Percentiles rank a stretch among this genome's conserved stretches.
Conservation (phyloP, 2,888 invertebrate genomes). For the Hirtodrosophila alboralis region DNA sequence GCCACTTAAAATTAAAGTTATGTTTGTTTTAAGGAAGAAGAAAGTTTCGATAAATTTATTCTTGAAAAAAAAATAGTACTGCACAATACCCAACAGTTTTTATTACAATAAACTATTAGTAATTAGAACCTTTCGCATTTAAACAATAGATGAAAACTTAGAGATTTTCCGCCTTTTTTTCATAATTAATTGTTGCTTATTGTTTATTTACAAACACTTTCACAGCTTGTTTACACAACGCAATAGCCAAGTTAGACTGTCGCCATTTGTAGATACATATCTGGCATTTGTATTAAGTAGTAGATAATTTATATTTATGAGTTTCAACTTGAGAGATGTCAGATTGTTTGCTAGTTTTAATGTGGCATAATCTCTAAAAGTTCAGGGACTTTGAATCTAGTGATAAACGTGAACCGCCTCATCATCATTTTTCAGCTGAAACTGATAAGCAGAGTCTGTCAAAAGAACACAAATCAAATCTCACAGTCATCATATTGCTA, state of each 20-base stretch:
- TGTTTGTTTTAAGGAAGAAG: no score
- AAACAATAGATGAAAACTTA: not conserved
- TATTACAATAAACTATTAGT: not conserved
- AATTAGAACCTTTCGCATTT: no score
- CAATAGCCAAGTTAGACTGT: slow-evolving; percentile 1
- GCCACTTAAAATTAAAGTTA: not conserved
- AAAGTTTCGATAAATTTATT: no score
- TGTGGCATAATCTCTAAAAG: slow-evolving; percentile 17
- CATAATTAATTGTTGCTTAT: not conserved
- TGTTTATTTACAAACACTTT: slow-evolving; percentile 16
- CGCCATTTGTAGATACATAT: slow-evolving; percentile 12
- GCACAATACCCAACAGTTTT: no score
- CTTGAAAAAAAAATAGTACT: not conserved
- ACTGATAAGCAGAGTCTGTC: slow-evolving; percentile 42
- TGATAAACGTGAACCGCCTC: slow-evolving; percentile 21
- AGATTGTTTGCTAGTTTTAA: slow-evolving; percentile 24
- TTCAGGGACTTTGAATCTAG: slow-evolving; percentile 31
- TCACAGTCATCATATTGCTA: slow-evolving; percentile 5
- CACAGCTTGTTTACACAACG: slow-evolving; percentile 20
- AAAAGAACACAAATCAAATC: not conserved
- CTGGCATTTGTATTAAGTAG: slow-evolving; percentile 18
- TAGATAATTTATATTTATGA: slow-evolving; percentile 49
- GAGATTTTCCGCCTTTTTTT: slow-evolving; percentile 9
- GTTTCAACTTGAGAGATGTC: slow-evolving; percentile 8
- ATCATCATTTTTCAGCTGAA: slow-evolving; percentile 27